Conservation (phyloP, 2,888 invertebrate genomes). For the Xylocampa areola region DNA sequence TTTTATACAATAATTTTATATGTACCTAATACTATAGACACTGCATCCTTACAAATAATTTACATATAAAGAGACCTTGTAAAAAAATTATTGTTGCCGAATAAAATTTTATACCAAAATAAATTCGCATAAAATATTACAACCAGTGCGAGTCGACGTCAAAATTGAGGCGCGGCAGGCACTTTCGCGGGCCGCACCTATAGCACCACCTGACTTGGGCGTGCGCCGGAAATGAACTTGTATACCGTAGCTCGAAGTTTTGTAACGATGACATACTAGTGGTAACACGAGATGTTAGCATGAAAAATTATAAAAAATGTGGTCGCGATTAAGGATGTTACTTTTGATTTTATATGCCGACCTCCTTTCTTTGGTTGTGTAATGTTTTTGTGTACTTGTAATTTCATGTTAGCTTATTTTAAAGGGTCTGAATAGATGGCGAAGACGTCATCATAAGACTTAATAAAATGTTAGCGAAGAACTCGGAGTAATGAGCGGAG, state of each 20-base stretch:
- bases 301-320: neutral
- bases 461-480: too few relatives aligned
- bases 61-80: too few relatives aligned
- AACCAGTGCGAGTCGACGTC: conserved; percentile 36
- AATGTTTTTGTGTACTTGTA: too few relatives aligned
- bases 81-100: neutral
- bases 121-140: conserved; percentile 29
- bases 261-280: conserved; percentile 52
- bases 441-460: too few relatives aligned
- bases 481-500: too few relatives aligned
- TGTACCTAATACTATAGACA: neutral
- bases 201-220: conserved; percentile 45
- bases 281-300: conserved; percentile 33
- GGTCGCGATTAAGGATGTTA: neutral
- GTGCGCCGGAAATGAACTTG: conserved; percentile 54
- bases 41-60: too few relatives aligned
- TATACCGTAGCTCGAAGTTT: conserved; percentile 32
- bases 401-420: too few relatives aligned
- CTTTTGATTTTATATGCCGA: too few relatives aligned
- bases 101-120: conserved; percentile 2
- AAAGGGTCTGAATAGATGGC: too few relatives aligned
- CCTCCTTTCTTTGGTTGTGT: too few relatives aligned
- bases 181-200: conserved; percentile 62
- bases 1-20: too few relatives aligned
- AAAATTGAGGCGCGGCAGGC: conserved; percentile 51